Evolutionary conservation across 1,140 invertebrate genomes (phyloP).

Genomic region (Drosophila kepulauana): DNA sequence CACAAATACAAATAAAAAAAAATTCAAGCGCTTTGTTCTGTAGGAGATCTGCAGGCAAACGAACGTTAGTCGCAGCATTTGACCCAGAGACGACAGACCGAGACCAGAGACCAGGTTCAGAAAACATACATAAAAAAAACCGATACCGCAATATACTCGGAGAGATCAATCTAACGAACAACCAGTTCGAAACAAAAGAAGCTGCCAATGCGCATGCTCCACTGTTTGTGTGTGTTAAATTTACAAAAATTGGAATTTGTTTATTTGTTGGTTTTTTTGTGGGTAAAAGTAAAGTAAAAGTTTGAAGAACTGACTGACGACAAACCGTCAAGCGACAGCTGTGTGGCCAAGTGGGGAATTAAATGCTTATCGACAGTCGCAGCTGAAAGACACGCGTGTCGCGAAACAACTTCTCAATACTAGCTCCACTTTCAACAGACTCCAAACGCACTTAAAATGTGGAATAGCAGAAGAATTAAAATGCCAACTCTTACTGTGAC

Average conservation of each 20-base stretch:
- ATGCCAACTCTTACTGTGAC: slow-evolving; percentile 12
- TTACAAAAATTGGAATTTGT: slow-evolving; percentile 65
- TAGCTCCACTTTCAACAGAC: slow-evolving; percentile 17
- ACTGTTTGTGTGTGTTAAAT: slow-evolving; percentile 38
- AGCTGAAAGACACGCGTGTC: slow-evolving; percentile 60
- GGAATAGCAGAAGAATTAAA: slow-evolving; percentile 19
- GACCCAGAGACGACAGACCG: slow-evolving; percentile 48
- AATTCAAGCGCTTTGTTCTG: slow-evolving; percentile 38
- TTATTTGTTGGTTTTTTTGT: slow-evolving; percentile 48
- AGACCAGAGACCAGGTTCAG: slow-evolving; percentile 11
- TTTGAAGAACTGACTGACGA: slow-evolving; percentile 41
- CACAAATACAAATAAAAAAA: background rate
- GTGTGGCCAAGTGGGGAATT: slow-evolving; percentile 51
- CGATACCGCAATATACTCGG: slow-evolving; percentile 48
- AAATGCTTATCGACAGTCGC: slow-evolving; percentile 72
- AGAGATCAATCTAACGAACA: slow-evolving; percentile 68
- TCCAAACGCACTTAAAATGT: slow-evolving; percentile 37
- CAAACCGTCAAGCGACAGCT: slow-evolving; percentile 22
- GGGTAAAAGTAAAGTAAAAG: slow-evolving; percentile 64
- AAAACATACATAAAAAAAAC: background rate
- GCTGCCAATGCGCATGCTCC: slow-evolving; percentile 26
- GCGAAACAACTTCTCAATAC: slow-evolving; percentile 32
- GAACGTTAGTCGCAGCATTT: slow-evolving; percentile 47
- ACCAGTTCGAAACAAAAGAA: slow-evolving; percentile 76
- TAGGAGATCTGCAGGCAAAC: slow-evolving; percentile 32